Evolutionary conservation across 2,797 vertebrate genomes (phyloP).

Genomic region (Zalophus californianus): DNA sequence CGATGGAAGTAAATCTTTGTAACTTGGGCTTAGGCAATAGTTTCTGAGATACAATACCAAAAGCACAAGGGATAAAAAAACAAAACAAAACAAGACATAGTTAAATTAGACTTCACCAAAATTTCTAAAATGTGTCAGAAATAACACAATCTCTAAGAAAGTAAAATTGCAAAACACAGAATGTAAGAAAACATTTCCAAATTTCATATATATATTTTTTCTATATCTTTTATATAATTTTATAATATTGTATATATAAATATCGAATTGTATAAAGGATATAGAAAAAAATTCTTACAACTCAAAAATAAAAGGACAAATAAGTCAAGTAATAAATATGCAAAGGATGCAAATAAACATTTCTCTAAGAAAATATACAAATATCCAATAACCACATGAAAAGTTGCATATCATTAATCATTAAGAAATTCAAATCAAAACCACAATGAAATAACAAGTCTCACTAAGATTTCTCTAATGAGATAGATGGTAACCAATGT

Average conservation of each 20-base stretch:
- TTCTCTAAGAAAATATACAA: not conserved
- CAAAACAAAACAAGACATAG: not conserved
- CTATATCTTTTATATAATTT: not conserved
- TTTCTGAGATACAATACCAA: not conserved
- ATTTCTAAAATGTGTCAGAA: not conserved
- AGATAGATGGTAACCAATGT: not conserved
- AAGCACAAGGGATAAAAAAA: not conserved
- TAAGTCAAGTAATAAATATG: not conserved
- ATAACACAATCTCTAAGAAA: not conserved
- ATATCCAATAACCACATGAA: not conserved
- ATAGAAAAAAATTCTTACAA: not conserved
- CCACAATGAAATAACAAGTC: not conserved
- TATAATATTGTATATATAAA: no score
- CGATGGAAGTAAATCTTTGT: not conserved
- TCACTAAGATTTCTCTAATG: not conserved
- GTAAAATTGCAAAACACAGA: not conserved
- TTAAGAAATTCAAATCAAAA: constrained; percentile 1
- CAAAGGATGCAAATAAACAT: not conserved
- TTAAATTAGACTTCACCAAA: not conserved
- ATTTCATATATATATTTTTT: not conserved
- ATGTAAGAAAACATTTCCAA: not conserved
- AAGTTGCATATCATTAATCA: not conserved
- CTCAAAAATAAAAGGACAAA: not conserved
- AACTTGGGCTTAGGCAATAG: not conserved
- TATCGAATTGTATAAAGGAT: not conserved